Conservation (phyloP, 2,113 vertebrate species). For the Gobio gobio region DNA sequence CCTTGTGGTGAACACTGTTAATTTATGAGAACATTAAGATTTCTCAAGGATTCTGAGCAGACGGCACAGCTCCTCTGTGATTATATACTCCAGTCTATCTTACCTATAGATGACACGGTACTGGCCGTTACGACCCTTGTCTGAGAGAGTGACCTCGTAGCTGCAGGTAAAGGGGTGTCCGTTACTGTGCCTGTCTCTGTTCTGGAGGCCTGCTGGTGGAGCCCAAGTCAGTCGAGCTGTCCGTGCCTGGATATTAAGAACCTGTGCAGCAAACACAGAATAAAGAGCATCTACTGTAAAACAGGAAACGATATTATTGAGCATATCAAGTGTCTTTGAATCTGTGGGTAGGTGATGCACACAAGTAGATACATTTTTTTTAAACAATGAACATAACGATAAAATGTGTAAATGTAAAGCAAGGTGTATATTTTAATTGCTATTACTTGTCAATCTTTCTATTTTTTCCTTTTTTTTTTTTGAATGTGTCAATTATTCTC, state of each 20-base stretch:
- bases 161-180: slow-evolving; percentile 87
- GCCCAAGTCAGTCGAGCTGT: slow-evolving; percentile 87
- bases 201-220: slow-evolving; percentile 83
- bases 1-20: neutral
- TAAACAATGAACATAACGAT: too few species aligned
- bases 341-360: too few species aligned
- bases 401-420: too few species aligned
- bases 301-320: neutral
- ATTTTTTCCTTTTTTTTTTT: too few species aligned
- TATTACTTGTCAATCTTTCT: too few species aligned
- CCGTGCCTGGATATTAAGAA: slow-evolving; percentile 90
- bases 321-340: too few species aligned
- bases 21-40: slow-evolving; percentile 2
- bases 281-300: neutral
- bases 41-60: neutral
- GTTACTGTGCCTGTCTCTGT: slow-evolving; percentile 82
- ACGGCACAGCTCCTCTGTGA: neutral
- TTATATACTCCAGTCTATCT: neutral
- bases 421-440: too few species aligned
- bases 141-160: slow-evolving; percentile 93
- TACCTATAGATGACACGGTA: slow-evolving; percentile 96
- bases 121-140: slow-evolving; percentile 94
- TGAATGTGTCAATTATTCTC: too few species aligned
- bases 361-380: too few species aligned
- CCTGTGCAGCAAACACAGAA: slow-evolving; percentile 68